These are phyloP conservation scores for Nannoperca australis DNA, from an alignment of 2,797 vertebrate genomes.

Conservation along the genomic window DNA sequence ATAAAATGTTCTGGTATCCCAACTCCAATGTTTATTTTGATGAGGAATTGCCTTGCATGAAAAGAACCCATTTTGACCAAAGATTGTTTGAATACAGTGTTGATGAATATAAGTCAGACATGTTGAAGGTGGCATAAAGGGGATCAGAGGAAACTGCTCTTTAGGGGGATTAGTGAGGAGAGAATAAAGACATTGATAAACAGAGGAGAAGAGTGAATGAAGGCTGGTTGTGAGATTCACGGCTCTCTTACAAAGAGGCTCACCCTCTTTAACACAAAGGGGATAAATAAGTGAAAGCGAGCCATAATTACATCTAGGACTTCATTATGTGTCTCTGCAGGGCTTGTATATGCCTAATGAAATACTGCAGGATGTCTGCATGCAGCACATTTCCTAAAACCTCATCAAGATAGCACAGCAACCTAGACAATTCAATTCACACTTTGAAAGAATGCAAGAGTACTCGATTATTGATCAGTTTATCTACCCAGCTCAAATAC, in stretches of 20 bases:
- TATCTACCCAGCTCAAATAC: background rate
- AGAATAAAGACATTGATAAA: conserved; percentile 45
- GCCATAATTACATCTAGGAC: conserved; percentile 50
- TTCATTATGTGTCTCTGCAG: conserved; percentile 50
- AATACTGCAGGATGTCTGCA: conserved; percentile 33
- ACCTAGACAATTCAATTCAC: conserved; percentile 8
- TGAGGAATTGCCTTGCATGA: conserved; percentile 3
- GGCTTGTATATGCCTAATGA: conserved; percentile 37
- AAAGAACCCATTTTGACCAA: conserved; percentile 3
- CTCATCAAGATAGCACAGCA: conserved; percentile 31
- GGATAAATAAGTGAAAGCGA: conserved; percentile 48
- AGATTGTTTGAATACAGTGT: conserved; percentile 13
- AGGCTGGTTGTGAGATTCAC: conserved; percentile 39
- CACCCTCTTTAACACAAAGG: conserved; percentile 41
- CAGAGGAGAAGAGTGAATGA: conserved; percentile 34
- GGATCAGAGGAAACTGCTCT: conserved; percentile 31
- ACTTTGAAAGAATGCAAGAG: background rate
- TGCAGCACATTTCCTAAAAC: conserved; percentile 34
- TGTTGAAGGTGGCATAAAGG: conserved; percentile 35
- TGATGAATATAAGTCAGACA: conserved; percentile 22
- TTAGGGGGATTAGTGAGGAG: conserved; percentile 37
- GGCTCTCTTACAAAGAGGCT: conserved; percentile 38
- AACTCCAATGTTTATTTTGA: background rate
- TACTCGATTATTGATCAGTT: conserved; percentile 2
- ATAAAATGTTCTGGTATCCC: background rate